Conservation (phyloP, 2,113 vertebrate species). For the Pangasianodon hypophthalmus region DNA sequence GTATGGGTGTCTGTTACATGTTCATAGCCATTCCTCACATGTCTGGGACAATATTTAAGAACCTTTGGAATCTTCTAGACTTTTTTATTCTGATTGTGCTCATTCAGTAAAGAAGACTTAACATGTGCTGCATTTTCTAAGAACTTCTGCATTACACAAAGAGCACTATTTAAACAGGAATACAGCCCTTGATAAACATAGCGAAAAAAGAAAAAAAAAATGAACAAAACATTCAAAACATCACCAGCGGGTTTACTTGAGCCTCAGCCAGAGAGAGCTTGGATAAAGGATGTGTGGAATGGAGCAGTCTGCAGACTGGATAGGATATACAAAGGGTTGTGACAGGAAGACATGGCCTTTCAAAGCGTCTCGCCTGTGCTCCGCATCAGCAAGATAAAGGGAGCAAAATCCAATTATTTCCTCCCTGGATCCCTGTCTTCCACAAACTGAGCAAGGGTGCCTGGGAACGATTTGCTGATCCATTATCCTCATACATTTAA, state of each 20-base stretch:
- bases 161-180: conserved; percentile 64
- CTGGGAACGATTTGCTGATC: conserved; percentile 78
- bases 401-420: conserved; percentile 75
- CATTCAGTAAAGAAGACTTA: conserved; percentile 50
- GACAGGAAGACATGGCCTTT: conserved; percentile 75
- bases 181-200: conserved; percentile 68
- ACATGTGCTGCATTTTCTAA: conserved; percentile 71
- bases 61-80: background rate
- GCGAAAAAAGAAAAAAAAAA: conserved; percentile 51
- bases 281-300: conserved; percentile 69
- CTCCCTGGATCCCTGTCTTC: conserved; percentile 69
- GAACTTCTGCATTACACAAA: conserved; percentile 68
- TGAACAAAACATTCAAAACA: conserved; percentile 69
- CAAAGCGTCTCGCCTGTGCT: conserved; percentile 69
- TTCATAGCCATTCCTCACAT: conserved; percentile 37
- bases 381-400: conserved; percentile 71
- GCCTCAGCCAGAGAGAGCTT: conserved; percentile 70
- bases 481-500: conserved; percentile 73
- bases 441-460: conserved; percentile 65
- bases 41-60: conserved; percentile 12
- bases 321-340: conserved; percentile 68
- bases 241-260: conserved; percentile 72
- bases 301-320: conserved; percentile 64
- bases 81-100: background rate
- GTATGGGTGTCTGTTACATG: conserved; percentile 70